Evolutionary conservation across 2,797 vertebrate genomes (phyloP), one percentile per base, ranked within the genome.

Genomic region (Toxotes lorentzi): DNA sequence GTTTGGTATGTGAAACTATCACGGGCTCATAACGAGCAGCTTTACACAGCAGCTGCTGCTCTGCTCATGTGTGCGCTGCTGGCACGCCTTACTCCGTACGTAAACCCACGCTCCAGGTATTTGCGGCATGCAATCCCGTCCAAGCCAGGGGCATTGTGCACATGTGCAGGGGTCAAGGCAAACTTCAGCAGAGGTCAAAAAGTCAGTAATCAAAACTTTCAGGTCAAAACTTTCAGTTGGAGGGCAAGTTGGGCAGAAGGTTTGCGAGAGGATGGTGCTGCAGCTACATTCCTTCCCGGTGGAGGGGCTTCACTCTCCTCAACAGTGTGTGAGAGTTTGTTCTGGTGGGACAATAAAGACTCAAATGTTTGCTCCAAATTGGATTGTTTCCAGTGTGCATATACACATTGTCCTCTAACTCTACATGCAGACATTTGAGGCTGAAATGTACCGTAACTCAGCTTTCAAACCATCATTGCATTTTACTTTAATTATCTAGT

Each of bases 101-200:
- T 82, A 91, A 93, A 92, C 86, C 90, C 88, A 86, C 76, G 73
- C 90, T 91, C 73, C 84, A 74, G 86, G 79, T 87, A 94, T 94
- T 81, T 30, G 59, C 1, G 88, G 91, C 88, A 92, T 79, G 90
- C 61, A 10, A 76, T 81, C 65, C n/a, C 21, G 61, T 76, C 73
- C 47, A 10, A 62, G 84, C 65, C 13, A 5, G 73, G 84, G 82
- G 68, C 70, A 81, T 62, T 56, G 76, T 83, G 82, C 92, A 91
- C 90, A 92, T 92, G 90, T 54, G 89, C 86, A 16, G 73, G 85
- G 88, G 89, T 90, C 85, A 91, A 86, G 86, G 84, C 73, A 16
- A 88, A 78, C 78, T 61, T 70, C 75, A 14, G 81, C 56, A 12
- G 40, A 78, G 90, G 91, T 91, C 76, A 30, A 59, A 64, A 83